Base-by-base conservation (phyloP, 2,888 invertebrate species). In the Horisme vitalbata region DNA sequence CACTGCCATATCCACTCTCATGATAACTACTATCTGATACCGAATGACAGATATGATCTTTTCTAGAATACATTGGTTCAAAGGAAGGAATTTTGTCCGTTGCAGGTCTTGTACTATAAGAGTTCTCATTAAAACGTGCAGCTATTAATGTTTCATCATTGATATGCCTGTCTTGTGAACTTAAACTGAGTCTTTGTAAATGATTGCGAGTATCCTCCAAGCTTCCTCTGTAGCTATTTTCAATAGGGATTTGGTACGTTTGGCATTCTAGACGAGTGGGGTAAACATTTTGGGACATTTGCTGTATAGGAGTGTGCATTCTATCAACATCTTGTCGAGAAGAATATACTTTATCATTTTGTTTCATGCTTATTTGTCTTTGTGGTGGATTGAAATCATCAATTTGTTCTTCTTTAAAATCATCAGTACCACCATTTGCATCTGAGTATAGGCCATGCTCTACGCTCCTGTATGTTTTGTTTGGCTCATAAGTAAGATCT, bases 401-500 rank as follows among this genome's bases (percentile, higher is more conserved):
- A 37, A 63, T 45, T 63, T 64, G 75, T 33, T 79, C 79, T 57
- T 62, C 59, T 66, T 81, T 80, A 53, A 71, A 83, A 21, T 80
- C 79, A 63, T 64, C 73, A 37, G 69, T 68, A 30, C 66, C 58
- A 47, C 70, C 78, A 77, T 82, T 83, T 57, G 71, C 85, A 50
- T 89, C 90, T 45, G 82, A 67, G 63, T 90, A 90, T 10, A 90
- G 62, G 45, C 89, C 80, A 79, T 90, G 90, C 53, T 90, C 90
- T 24, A 90, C 86, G 77, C 90, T 87, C 72, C 87, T 90, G 54
- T 90, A 90, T 23, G 86, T 85, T 68, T 86, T 86, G 52, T 83
- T 85, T 56, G 81, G 81, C 57, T 88, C 90, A 75, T 88, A 80
- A 48, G 74, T 65, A 32, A 90, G 73, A 59, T 90, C 88, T 47